phyloP scores from a whole-genome alignment of 2,888 invertebrate species.

The Noctua janthe region DNA sequence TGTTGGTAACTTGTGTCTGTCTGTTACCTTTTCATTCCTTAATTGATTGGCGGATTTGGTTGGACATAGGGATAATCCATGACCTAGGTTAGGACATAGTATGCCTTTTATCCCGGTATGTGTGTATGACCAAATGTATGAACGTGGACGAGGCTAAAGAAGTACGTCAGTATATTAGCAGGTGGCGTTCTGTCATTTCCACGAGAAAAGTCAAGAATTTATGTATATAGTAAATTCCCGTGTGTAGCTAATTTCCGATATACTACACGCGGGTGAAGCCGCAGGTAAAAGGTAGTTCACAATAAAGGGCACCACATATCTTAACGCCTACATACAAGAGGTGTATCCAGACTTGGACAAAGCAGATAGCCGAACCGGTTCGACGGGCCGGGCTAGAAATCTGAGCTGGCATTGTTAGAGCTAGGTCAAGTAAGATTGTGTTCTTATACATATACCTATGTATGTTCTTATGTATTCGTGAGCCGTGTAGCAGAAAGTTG shows the following conservation, averaged over 20 bases:
- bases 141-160: neutral
- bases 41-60: neutral
- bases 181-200: neutral
- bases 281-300: constrained; percentile 4
- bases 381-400: constrained; percentile 79
- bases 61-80: neutral
- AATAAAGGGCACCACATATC: constrained; percentile 54
- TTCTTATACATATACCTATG: neutral
- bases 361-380: constrained; percentile 76
- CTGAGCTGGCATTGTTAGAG: constrained; percentile 81
- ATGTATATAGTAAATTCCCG: neutral
- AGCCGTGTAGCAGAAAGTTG: constrained; percentile 14
- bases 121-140: neutral
- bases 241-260: neutral
- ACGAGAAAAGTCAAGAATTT: neutral
- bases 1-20: neutral
- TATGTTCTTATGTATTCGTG: constrained; percentile 13
- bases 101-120: neutral
- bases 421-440: constrained; percentile 74
- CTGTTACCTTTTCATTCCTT: neutral
- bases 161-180: neutral
- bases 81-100: neutral
- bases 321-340: constrained; percentile 71
- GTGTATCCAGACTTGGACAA: constrained; percentile 66
- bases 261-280: neutral